phyloP scores from a whole-genome alignment of 2,113 vertebrate genomes.

The Mellivora capensis region DNA sequence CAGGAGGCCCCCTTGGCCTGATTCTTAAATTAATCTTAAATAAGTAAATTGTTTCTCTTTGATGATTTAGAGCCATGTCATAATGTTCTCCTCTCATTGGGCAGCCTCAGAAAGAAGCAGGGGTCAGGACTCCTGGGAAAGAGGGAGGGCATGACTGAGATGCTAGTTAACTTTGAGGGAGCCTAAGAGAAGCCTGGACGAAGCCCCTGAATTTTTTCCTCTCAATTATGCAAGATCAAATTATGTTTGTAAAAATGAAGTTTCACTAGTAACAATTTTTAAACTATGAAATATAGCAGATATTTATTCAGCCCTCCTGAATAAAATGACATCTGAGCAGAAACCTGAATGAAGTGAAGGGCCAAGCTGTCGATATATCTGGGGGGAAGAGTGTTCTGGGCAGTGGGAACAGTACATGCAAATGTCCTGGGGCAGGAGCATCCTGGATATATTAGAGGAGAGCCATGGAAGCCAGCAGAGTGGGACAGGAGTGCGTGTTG shows the following conservation, averaged over 20 bases:
- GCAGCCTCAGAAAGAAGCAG: not conserved
- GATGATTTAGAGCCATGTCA: not conserved
- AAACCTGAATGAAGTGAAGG: not conserved
- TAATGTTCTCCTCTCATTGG: not conserved
- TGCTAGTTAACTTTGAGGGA: not conserved
- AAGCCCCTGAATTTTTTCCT: slow-evolving; percentile 27
- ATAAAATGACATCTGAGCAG: not conserved
- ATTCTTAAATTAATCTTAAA: not conserved
- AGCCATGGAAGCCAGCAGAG: rapidly evolving
- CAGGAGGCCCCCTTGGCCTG: not conserved
- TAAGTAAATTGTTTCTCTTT: not conserved
- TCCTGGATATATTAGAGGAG: not conserved
- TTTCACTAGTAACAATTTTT: slow-evolving; percentile 41
- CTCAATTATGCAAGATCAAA: slow-evolving; percentile 30
- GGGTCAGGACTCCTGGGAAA: not conserved
- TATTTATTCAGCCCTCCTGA: not conserved
- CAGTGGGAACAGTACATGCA: not conserved
- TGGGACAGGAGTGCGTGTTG: not conserved
- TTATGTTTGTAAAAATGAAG: slow-evolving; percentile 34
- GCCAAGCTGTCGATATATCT: not conserved
- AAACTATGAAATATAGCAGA: slow-evolving; percentile 22
- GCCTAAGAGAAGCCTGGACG: not conserved
- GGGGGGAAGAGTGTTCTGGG: not conserved
- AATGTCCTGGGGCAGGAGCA: not conserved
- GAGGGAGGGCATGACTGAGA: not conserved